phyloP scores from a whole-genome alignment of 2,113 vertebrate species.

The Guaruba guarouba region DNA sequence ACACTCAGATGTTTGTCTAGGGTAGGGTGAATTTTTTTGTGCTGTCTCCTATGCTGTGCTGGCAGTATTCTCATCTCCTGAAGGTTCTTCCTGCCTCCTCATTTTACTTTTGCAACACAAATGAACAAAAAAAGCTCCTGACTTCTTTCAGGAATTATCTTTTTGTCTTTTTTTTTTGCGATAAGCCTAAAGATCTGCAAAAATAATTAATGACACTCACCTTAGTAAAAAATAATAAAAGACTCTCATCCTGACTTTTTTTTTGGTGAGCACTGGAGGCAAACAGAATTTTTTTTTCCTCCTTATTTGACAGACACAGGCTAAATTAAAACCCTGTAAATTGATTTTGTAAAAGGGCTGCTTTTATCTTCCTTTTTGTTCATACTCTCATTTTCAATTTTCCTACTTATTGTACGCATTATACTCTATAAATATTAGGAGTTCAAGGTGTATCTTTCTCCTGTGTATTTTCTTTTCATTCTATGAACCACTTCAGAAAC shows the following conservation, averaged over 20 bases:
- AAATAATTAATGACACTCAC: background rate
- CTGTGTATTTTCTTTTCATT: background rate
- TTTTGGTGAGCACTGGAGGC: background rate
- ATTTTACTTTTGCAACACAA: background rate
- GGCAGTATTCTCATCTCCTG: background rate
- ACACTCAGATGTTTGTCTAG: background rate
- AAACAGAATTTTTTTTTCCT: background rate
- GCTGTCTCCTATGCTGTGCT: background rate
- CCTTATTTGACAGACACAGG: background rate
- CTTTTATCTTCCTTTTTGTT: background rate
- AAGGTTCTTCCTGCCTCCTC: background rate
- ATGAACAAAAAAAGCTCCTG: background rate
- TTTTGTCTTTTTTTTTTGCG: background rate
- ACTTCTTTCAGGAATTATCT: background rate
- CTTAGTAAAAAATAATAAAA: background rate
- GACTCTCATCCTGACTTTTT: background rate
- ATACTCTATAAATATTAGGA: background rate
- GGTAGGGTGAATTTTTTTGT: background rate
- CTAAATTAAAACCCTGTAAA: background rate
- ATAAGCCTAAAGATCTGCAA: background rate
- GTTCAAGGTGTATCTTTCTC: background rate
- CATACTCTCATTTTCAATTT: background rate
- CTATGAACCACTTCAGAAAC: background rate
- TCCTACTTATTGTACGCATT: background rate
- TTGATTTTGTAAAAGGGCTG: background rate